A percentile compares a stretch with the other conserved stretches of the same genome.
phyloP scores from a whole-genome alignment of 2,797 vertebrate genomes.

The Ptychadena robeensis region DNA sequence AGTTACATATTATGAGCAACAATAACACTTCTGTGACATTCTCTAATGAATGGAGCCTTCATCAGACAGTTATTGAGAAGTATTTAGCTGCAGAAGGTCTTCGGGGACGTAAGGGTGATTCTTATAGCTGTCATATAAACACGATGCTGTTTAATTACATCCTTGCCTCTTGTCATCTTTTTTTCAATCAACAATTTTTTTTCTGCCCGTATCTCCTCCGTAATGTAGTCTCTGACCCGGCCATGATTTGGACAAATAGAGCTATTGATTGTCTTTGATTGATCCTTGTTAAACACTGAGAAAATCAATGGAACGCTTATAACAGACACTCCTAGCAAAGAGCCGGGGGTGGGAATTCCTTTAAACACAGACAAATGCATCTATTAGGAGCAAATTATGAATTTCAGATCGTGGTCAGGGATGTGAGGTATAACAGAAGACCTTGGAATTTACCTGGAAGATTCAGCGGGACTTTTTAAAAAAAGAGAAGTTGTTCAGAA shows the following conservation, averaged over 20 bases:
- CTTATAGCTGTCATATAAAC: slow-evolving; percentile 32
- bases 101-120: slow-evolving; percentile 17
- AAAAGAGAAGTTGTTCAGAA: too few species aligned
- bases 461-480: neutral
- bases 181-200: slow-evolving; percentile 43
- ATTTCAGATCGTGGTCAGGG: slow-evolving; percentile 23
- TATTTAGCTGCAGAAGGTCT: slow-evolving; percentile 22
- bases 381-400: slow-evolving; percentile 42
- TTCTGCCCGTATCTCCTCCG: slow-evolving; percentile 34
- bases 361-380: slow-evolving; percentile 26
- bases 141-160: slow-evolving; percentile 49
- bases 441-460: neutral
- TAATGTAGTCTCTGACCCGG: slow-evolving; percentile 57
- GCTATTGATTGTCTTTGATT: slow-evolving; percentile 57
- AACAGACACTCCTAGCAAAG: slow-evolving; percentile 34
- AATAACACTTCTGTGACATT: slow-evolving; percentile 1
- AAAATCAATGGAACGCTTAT: slow-evolving; percentile 57
- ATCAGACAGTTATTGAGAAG: slow-evolving; percentile 25
- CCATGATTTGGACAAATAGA: slow-evolving; percentile 59
- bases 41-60: slow-evolving; percentile 23
- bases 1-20: neutral
- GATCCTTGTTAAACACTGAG: slow-evolving; percentile 59
- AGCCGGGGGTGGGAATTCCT: slow-evolving; percentile 15
- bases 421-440: slow-evolving; percentile 7
- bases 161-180: slow-evolving; percentile 37